A percentile compares a stretch with the other conserved stretches of the same genome.
Conservation (phyloP, 2,797 vertebrate species). For the Luscinia megarhynchos region DNA sequence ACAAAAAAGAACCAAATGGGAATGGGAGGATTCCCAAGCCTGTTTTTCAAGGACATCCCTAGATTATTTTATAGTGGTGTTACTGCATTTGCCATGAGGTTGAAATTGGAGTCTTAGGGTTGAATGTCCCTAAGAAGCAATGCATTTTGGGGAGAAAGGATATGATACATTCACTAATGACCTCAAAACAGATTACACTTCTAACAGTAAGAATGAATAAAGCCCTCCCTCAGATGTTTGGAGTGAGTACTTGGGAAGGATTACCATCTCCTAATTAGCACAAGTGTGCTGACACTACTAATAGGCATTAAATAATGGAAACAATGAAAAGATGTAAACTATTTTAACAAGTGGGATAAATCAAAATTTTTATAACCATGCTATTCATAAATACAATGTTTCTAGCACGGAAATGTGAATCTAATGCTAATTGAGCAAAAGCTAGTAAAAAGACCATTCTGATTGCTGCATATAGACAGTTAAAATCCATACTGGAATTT, state of each 20-base stretch:
- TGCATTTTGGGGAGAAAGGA: not conserved
- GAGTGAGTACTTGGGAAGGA: not conserved
- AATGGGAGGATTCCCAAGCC: not conserved
- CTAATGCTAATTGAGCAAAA: constrained; percentile 4
- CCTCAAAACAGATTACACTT: not conserved
- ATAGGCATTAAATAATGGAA: constrained; percentile 12
- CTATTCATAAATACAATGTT: not conserved
- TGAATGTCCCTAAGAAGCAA: not conserved
- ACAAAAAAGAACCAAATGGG: not conserved
- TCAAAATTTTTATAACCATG: not conserved
- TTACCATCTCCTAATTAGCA: not conserved
- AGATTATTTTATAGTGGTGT: not conserved
- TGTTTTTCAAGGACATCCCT: not conserved
- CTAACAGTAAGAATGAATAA: not conserved
- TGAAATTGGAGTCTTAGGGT: not conserved
- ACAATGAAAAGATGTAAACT: not conserved
- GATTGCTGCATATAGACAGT: not conserved
- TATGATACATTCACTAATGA: not conserved
- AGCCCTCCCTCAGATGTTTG: not conserved
- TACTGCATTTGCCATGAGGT: not conserved
- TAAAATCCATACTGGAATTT: not conserved
- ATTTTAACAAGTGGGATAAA: constrained; percentile 33
- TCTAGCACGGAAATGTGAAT: not conserved
- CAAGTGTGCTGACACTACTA: not conserved
- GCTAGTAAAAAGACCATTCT: constrained; percentile 1